Conservation (phyloP, 2,797 vertebrate species). For the Syndactyla subalaris region DNA sequence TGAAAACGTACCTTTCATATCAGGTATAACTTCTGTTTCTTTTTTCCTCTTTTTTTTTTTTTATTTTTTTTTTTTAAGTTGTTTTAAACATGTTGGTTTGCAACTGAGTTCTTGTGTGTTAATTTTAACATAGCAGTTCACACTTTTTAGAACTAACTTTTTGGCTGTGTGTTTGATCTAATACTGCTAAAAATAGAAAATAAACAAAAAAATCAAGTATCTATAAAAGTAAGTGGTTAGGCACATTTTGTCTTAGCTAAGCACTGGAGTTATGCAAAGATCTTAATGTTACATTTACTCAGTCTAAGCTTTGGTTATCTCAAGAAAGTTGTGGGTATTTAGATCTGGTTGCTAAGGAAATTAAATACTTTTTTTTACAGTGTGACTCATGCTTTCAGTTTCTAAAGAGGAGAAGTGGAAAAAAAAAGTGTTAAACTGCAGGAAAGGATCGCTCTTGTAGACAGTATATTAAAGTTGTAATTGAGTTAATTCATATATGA, state of each 20-base stretch:
- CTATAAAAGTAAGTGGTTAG: conserved; percentile 7
- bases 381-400: conserved; percentile 68
- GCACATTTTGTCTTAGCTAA: conserved; percentile 56
- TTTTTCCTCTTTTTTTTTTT: conserved; percentile 47
- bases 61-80: conserved; percentile 9
- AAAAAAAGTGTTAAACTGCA: conserved; percentile 11
- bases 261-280: conserved; percentile 31
- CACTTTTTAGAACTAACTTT: conserved; percentile 66
- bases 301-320: conserved; percentile 51
- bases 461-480: conserved; percentile 1
- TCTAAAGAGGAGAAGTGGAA: conserved; percentile 42
- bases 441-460: not conserved
- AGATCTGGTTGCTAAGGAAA: conserved; percentile 61
- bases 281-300: conserved; percentile 28
- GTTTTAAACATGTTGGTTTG: conserved; percentile 61
- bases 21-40: conserved; percentile 77
- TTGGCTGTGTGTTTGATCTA: conserved; percentile 51
- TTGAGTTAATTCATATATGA: not conserved
- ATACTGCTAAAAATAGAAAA: conserved; percentile 64
- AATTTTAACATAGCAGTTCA: conserved; percentile 47
- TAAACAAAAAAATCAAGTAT: conserved; percentile 37
- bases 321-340: conserved; percentile 59
- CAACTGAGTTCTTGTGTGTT: conserved; percentile 60
- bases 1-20: conserved; percentile 78
- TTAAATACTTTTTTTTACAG: conserved; percentile 58